phyloP scores from a whole-genome alignment of 1,140 invertebrate species.

The Plutomurus gul region DNA sequence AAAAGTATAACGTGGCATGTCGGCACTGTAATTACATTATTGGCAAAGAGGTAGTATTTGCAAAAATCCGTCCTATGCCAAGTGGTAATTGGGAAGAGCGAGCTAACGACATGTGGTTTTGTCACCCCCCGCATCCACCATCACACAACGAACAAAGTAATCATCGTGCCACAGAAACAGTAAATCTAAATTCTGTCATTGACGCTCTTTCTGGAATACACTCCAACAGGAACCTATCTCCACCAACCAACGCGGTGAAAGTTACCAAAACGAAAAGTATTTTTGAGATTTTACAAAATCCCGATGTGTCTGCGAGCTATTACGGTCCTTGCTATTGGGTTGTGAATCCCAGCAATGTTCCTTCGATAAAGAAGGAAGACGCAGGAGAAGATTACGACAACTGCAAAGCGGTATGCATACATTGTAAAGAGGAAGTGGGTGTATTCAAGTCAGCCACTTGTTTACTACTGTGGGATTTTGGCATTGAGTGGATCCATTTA shows the following conservation, averaged over 20 bases:
- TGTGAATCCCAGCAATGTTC: slow-evolving; percentile 35
- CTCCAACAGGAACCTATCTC: background rate
- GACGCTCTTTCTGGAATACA: background rate
- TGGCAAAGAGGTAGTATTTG: slow-evolving; percentile 34
- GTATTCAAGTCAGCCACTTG: slow-evolving; percentile 23
- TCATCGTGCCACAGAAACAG: background rate
- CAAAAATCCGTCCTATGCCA: slow-evolving; percentile 46
- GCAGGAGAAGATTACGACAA: background rate
- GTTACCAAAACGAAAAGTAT: background rate
- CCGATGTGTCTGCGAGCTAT: slow-evolving; percentile 29
- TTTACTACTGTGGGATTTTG: slow-evolving; percentile 46
- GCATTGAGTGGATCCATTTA: slow-evolving; percentile 24
- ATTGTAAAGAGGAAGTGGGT: slow-evolving; percentile 41
- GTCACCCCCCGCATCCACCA: slow-evolving; percentile 45
- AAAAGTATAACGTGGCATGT: slow-evolving; percentile 39
- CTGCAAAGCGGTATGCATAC: slow-evolving; percentile 24
- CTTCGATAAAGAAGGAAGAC: background rate
- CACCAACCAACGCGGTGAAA: background rate
- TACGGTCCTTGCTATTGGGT: slow-evolving; percentile 49
- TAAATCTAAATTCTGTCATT: background rate
- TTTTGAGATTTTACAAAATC: slow-evolving; percentile 35
- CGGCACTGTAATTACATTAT: slow-evolving; percentile 33
- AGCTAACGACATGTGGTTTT: slow-evolving; percentile 53
- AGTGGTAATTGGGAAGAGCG: slow-evolving; percentile 50
- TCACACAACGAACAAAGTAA: background rate